These are phyloP conservation scores for Chanos chanos DNA, from an alignment of 2,797 vertebrate genomes.

Conservation along the genomic window DNA sequence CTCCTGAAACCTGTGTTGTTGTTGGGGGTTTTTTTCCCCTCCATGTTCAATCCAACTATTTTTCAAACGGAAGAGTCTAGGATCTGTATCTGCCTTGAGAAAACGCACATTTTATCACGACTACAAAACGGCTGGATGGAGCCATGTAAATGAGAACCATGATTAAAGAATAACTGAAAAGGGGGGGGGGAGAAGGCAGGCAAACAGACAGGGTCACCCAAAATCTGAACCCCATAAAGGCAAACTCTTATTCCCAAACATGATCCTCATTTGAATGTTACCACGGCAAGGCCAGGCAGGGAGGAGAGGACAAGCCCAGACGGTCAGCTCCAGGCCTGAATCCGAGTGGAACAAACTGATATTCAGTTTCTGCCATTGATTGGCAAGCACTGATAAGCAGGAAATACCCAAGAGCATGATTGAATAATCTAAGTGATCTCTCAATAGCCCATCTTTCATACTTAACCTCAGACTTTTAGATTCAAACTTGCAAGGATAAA, in stretches of 20 bases:
- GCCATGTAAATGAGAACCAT: conserved; percentile 28
- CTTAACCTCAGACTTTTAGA: no score
- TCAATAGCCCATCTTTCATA: no score
- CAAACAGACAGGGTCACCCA: conserved; percentile 34
- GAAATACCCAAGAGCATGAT: no score
- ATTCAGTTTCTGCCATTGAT: no score
- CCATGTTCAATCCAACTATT: no score
- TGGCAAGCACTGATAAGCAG: no score
- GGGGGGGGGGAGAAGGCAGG: conserved; percentile 5
- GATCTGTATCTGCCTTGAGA: not conserved
- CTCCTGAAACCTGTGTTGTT: no score
- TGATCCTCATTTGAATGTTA: conserved; percentile 43
- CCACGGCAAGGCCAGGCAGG: conserved; percentile 19
- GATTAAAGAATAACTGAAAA: conserved; percentile 26
- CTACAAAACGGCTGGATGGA: conserved; percentile 1
- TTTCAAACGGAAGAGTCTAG: no score
- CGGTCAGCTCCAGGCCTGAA: conserved; percentile 1
- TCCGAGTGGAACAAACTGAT: not conserved
- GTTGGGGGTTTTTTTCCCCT: no score
- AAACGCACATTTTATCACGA: conserved; percentile 11
- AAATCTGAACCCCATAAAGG: conserved; percentile 38
- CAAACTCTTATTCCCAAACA: conserved; percentile 29
- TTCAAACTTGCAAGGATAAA: no score
- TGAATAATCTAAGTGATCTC: no score
- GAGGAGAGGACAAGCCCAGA: conserved; percentile 33